These are phyloP conservation scores for Tiliacea citrago DNA, from an alignment of 2,888 invertebrate species.

Conservation along the genomic window DNA sequence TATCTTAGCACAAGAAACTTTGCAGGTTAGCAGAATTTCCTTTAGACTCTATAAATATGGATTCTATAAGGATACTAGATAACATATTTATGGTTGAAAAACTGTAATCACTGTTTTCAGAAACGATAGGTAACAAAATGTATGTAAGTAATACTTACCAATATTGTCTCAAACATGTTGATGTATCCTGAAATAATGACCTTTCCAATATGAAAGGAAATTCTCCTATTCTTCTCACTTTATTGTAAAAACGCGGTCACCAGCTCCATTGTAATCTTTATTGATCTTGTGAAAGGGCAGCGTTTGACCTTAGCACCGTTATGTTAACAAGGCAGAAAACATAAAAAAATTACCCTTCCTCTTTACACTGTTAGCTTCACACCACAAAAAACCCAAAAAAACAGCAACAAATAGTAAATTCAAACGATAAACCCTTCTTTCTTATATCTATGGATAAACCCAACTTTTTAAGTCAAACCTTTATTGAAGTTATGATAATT, in stretches of 20 bases:
- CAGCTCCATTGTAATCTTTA: background rate
- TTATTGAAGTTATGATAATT: slow-evolving; percentile 38
- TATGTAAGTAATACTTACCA: no score
- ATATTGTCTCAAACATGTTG: background rate
- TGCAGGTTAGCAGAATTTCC: no score
- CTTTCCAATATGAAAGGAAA: background rate
- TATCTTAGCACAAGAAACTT: background rate
- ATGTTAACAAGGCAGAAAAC: background rate
- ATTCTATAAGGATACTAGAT: no score
- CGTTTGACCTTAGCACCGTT: background rate
- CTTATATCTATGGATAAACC: slow-evolving; percentile 25
- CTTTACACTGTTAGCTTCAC: background rate
- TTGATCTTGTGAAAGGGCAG: slow-evolving; percentile 1
- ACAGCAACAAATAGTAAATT: slow-evolving; percentile 17
- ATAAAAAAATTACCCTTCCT: slow-evolving; percentile 7
- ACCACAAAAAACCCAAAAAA: slow-evolving; percentile 29
- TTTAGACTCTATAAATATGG: no score
- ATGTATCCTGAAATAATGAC: background rate
- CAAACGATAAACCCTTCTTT: background rate
- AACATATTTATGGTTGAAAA: background rate
- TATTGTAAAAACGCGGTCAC: background rate
- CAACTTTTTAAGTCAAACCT: slow-evolving; percentile 32
- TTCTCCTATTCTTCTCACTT: background rate
- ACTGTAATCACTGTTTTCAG: background rate
- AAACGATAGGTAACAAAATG: background rate